Base-by-base conservation (phyloP, 2,888 invertebrate genomes). In the Osmoderma eremita region DNA sequence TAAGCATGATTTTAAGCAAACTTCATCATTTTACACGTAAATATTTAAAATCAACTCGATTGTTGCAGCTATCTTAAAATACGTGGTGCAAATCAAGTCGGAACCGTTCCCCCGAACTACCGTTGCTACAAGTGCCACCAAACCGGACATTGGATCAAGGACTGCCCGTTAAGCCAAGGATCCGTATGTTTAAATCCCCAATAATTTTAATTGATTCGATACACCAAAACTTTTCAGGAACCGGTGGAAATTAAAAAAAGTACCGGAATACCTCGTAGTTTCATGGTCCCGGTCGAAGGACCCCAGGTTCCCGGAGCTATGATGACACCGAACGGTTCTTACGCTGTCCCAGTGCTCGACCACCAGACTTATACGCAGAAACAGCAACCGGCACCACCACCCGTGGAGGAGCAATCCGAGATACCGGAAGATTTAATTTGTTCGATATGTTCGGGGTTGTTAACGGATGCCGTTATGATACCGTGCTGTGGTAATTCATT, bases 401-500 rank as follows among this genome's bases (percentile, higher is more conserved):
- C 85, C 65, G 85, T 86, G 50, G 84, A 86, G 56, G 84, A 85
- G 18, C 88, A 87, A 73, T 86, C 91, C 8, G 90, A 91, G 75
- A 91, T 98, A 64, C 98, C 98, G 0, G 93, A 94, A 71, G 97
- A 98, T 80, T 84, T 98, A 53, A 85, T 94, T 50, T 99, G 99
- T 83, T 91, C 91, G 66, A 88, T 99, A 66, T 99, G 99, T 82
- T 89, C 94, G 61, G 95, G 97, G 81, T 85, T 98, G 42, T 88
- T 98, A 70, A 90, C 91, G 0, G 98, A 99, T 83, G 98, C 98
- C 39, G 97, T 98, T 24, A 93, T 98, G 89, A 96, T 97, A 80
- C 96, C 97, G 0, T 99, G 98, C 81, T 99, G 99, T 82, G 98
- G 98, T 2, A 95, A 95, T 82, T 97, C 97, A 8, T 99, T 96